A percentile compares a stretch with the other conserved stretches of the same genome.
Conservation (phyloP, 2,888 invertebrate genomes). For the Toxonevra muliebris region DNA sequence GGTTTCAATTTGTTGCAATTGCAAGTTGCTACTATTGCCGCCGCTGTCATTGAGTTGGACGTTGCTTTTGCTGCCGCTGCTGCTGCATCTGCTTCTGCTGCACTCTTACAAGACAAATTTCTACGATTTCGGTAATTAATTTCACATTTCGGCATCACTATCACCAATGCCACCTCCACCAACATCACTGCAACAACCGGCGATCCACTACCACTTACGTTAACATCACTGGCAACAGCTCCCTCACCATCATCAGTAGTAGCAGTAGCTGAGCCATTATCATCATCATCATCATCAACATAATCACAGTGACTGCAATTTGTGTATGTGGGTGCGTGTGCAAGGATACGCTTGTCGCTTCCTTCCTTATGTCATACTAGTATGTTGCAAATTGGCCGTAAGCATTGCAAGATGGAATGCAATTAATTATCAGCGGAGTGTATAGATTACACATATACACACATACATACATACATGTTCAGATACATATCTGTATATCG, state of each 20-base stretch:
- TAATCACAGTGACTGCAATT: too few relatives aligned
- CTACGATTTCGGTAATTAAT: constrained; percentile 27
- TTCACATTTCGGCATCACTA: constrained; percentile 29
- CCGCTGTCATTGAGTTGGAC: constrained; percentile 43
- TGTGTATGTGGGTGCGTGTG: neutral
- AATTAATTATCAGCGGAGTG: constrained; percentile 23
- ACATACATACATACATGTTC: too few relatives aligned
- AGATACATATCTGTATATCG: too few relatives aligned
- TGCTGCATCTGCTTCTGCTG: constrained; percentile 41
- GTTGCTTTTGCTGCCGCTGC: constrained; percentile 39
- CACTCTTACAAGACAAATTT: constrained; percentile 36
- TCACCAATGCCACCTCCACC: neutral
- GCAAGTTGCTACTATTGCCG: constrained; percentile 8
- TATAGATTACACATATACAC: neutral
- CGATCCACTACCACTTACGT: too few relatives aligned
- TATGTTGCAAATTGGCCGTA: constrained; percentile 19
- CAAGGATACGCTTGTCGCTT: too few relatives aligned
- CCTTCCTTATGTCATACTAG: neutral
- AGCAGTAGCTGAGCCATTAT: too few relatives aligned
- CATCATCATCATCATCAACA: too few relatives aligned
- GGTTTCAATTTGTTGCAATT: constrained; percentile 4
- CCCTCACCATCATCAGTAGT: too few relatives aligned
- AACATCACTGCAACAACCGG: neutral
- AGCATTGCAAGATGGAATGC: constrained; percentile 14
- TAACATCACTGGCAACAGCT: too few relatives aligned